These are phyloP conservation scores for Neofelis nebulosa DNA, from an alignment of 2,113 vertebrate species.

Conservation along the genomic window DNA sequence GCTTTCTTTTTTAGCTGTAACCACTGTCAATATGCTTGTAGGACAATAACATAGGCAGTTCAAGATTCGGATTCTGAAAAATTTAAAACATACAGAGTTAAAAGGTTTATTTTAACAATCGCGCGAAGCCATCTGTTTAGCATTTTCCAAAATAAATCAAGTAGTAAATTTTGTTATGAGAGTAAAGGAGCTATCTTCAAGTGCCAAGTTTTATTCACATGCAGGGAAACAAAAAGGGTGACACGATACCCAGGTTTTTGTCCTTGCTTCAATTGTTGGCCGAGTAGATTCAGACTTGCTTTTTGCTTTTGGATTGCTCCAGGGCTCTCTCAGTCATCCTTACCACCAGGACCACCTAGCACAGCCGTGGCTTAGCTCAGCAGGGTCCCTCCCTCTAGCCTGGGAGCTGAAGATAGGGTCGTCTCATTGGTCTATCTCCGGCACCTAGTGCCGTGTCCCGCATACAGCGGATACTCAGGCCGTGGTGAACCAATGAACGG, in stretches of 20 bases:
- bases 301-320: conserved; percentile 70
- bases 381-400: neutral
- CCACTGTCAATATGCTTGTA: conserved; percentile 87
- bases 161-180: conserved; percentile 46
- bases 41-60: conserved; percentile 87
- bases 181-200: conserved; percentile 70
- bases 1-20: conserved; percentile 79
- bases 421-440: neutral
- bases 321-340: conserved; percentile 55
- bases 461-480: neutral
- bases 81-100: conserved; percentile 77
- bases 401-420: neutral
- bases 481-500: neutral
- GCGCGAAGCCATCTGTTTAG: neutral
- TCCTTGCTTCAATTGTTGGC: neutral
- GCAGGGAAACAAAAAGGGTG: neutral
- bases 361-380: neutral
- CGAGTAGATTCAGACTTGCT: neutral
- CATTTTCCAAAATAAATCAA: conserved; percentile 70
- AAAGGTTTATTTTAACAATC: conserved; percentile 54
- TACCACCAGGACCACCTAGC: neutral
- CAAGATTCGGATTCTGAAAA: conserved; percentile 84
- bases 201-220: conserved; percentile 84
- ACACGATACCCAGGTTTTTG: conserved; percentile 25
- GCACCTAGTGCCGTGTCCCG: neutral